Evolutionary conservation across 1,140 invertebrate genomes (phyloP).

Genomic region (Dolichoris vasculosae): DNA sequence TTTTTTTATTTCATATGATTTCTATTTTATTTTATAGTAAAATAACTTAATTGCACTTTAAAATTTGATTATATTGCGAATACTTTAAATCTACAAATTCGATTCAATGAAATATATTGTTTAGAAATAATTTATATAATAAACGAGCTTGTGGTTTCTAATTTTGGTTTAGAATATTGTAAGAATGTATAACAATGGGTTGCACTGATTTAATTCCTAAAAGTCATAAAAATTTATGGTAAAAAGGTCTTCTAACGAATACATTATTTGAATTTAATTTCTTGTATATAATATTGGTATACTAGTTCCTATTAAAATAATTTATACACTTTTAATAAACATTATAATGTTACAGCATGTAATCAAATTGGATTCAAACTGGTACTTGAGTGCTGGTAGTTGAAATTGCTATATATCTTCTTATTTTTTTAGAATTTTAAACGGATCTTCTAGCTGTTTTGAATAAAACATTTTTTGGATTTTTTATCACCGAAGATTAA

Average conservation of each 20-base stretch:
- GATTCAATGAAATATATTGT: not conserved
- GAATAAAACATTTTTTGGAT: conserved; percentile 41
- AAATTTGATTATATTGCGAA: conserved; percentile 38
- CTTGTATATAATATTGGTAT: conserved; percentile 42
- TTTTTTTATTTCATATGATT: conserved; percentile 36
- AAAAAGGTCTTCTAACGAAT: conserved; percentile 50
- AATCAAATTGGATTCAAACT: conserved; percentile 64
- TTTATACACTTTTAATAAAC: conserved; percentile 63
- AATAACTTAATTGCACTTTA: conserved; percentile 48
- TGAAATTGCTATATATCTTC: conserved; percentile 49
- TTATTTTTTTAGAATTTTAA: conserved; percentile 51
- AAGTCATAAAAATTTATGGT: conserved; percentile 42
- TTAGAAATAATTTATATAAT: conserved; percentile 32
- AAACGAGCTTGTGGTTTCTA: conserved; percentile 40
- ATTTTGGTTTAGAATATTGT: conserved; percentile 52
- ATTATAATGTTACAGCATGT: conserved; percentile 74
- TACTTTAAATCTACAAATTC: conserved; percentile 11
- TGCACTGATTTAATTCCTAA: conserved; percentile 46
- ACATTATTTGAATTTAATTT: conserved; percentile 37
- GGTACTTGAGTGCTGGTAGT: conserved; percentile 62
- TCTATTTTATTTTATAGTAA: conserved; percentile 48
- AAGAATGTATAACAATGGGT: conserved; percentile 48
- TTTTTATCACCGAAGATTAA: not conserved
- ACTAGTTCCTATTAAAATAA: conserved; percentile 38
- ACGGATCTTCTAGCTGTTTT: conserved; percentile 41